A percentile compares a stretch with the other conserved stretches of the same genome.
Conservation (phyloP, 53 echinoderm and acorn worm species). For the Stichopus horrens region DNA sequence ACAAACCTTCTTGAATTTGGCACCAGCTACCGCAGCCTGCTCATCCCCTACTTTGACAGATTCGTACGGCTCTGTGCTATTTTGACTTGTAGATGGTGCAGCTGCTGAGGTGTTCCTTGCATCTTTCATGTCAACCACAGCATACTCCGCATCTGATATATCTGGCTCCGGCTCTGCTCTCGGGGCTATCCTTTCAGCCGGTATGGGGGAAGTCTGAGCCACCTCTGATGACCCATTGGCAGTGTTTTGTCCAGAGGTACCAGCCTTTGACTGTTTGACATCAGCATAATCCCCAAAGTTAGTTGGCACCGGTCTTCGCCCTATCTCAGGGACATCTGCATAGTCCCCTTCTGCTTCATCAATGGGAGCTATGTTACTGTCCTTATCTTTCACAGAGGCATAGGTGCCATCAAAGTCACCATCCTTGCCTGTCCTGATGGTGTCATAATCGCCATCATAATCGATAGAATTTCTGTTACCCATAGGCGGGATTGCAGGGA, state of each 20-base stretch:
- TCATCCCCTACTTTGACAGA: constrained; percentile 23
- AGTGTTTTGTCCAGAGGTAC: background rate
- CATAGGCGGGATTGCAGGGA: constrained; percentile 74
- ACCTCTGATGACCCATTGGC: background rate
- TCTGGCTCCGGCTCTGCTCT: constrained; percentile 32
- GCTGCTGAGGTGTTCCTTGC: background rate
- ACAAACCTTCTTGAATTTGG: constrained; percentile 18
- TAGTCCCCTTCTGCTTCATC: constrained; percentile 45
- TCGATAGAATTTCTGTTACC: constrained; percentile 57
- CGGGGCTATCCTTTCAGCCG: constrained; percentile 6
- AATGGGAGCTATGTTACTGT: constrained; percentile 17
- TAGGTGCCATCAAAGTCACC: constrained; percentile 58
- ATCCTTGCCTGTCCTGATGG: constrained; percentile 61
- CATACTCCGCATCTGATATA: constrained; percentile 35
- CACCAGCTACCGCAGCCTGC: constrained; percentile 33
- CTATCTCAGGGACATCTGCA: constrained; percentile 47
- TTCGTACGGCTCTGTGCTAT: constrained; percentile 15
- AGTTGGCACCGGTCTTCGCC: background rate
- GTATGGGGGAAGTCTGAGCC: constrained; percentile 17
- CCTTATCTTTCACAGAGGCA: constrained; percentile 50
- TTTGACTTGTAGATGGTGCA: constrained; percentile 26
- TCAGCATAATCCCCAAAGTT: constrained; percentile 39
- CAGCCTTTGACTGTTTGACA: background rate
- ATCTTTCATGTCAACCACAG: constrained; percentile 30
- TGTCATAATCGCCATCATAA: constrained; percentile 75